Evolutionary conservation across 1,140 invertebrate species (phyloP), one percentile per base, ranked within the genome.

Genomic region (Pseudomyrmex pallidus): DNA sequence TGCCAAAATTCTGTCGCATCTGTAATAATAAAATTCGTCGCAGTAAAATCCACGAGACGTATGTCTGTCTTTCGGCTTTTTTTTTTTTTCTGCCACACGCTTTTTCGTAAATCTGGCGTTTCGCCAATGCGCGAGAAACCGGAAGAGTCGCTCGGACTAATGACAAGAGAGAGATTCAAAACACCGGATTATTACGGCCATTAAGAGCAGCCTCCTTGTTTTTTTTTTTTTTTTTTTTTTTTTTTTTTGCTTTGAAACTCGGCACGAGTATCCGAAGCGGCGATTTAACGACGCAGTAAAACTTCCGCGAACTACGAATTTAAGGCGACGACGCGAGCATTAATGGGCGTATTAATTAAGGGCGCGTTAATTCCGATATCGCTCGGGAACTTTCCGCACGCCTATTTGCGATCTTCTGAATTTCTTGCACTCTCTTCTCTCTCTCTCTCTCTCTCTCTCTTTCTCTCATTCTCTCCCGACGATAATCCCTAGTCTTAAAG

Each of bases 81-180:
- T 20, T 64, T 25, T 57, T 48, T 20, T 17, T 0, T 22, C 8
- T n/a, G 2, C 20, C 17, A 44, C 62, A 61, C 52, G 61, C 54
- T 66, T 10, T 72, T 59, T 48, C 46, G 4, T 12, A 20, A 22
- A 25, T 63, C 67, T 83, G 86, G 85, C 66, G 35, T 59, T 17
- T 22, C 12, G 85, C 85, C 86, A 87, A 57, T 56, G 54, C 74
- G n/a, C 52, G 46, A 67, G 56, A 78, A 72, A 15, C 15, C n/a
- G 84, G 61, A 86, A 87, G 85, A 83, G 48, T 74, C 72, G 77
- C 57, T 54, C 84, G 64, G 82, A 86, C 78, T 87, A 87, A 87
- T 83, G 84, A 87, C 86, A 67, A 83, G 72, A 74, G 74, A 64
- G 83, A 87, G 35, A 35, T 35, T 86, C 86, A 78, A 72, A 87